Percentiles rank a stretch among this genome's conserved stretches.
These are phyloP conservation scores for Scomber japonicus DNA, from an alignment of 2,113 vertebrate genomes.

Conservation along the genomic window DNA sequence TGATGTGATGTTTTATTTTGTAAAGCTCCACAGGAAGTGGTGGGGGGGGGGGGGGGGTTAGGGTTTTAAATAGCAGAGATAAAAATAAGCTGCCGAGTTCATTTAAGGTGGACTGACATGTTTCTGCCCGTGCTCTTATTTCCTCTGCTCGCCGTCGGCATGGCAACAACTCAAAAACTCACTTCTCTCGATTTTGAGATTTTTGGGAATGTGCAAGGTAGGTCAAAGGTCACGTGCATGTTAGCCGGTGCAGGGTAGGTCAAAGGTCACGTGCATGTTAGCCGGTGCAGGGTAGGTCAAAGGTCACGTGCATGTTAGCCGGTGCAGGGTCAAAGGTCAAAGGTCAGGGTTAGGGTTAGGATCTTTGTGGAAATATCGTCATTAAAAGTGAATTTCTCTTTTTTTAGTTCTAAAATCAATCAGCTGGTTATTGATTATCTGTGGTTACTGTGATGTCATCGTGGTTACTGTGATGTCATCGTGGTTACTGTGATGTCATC, in stretches of 20 bases:
- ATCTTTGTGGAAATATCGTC: too few species aligned
- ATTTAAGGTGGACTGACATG: constrained; percentile 9
- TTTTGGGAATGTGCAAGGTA: constrained; percentile 92
- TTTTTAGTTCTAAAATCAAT: too few species aligned
- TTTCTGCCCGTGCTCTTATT: constrained; percentile 7
- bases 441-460: too few species aligned
- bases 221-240: constrained; percentile 13
- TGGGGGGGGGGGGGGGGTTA: background rate
- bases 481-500: too few species aligned
- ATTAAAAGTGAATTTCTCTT: too few species aligned
- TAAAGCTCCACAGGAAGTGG: background rate
- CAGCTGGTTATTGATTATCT: too few species aligned
- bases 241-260: background rate
- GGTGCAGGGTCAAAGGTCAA: too few species aligned
- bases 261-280: background rate
- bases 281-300: too few species aligned
- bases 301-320: background rate
- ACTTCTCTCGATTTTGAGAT: constrained; percentile 92
- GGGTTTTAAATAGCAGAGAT: constrained; percentile 37
- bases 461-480: too few species aligned
- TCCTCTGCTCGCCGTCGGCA: constrained; percentile 72
- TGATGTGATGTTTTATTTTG: constrained; percentile 18
- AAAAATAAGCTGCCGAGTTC: constrained; percentile 36
- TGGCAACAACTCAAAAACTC: constrained; percentile 62
- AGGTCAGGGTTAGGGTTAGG: too few species aligned